Percentiles rank a stretch among this genome's conserved stretches.
Conservation (phyloP, 1,140 invertebrate genomes). For the Lordiphosa collinella region DNA sequence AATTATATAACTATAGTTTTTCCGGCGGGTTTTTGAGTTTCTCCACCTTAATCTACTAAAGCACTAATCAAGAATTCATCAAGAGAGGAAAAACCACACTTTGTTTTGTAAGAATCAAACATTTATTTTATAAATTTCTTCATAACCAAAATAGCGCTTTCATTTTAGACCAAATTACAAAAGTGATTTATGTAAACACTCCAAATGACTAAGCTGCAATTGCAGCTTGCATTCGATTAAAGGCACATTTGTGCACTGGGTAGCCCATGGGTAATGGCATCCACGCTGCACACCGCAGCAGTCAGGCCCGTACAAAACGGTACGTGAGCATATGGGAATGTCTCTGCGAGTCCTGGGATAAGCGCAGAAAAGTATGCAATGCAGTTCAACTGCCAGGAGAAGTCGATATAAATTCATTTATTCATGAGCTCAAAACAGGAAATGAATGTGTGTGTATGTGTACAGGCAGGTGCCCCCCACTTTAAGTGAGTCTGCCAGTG, state of each 20-base stretch:
- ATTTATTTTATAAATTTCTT: too few relatives aligned
- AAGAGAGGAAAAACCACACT: too few relatives aligned
- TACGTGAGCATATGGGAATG: conserved; percentile 21
- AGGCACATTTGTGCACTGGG: conserved; percentile 21
- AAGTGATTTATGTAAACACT: conserved; percentile 39
- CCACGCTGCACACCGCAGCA: neutral
- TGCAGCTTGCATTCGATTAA: conserved; percentile 40
- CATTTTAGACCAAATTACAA: too few relatives aligned
- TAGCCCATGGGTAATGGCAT: conserved; percentile 11
- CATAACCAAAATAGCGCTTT: too few relatives aligned
- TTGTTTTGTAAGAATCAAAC: too few relatives aligned
- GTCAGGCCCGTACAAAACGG: conserved; percentile 2
- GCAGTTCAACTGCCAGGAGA: conserved; percentile 57
- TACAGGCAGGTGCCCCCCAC: conserved; percentile 5
- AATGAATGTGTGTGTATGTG: conserved; percentile 59
- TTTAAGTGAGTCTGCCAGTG: conserved; percentile 13
- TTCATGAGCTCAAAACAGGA: conserved; percentile 69
- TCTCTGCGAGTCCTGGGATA: conserved; percentile 24
- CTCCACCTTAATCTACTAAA: too few relatives aligned
- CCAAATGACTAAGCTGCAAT: conserved; percentile 36
- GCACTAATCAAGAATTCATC: too few relatives aligned
- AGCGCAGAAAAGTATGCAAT: conserved; percentile 41
- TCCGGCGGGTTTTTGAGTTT: too few relatives aligned
- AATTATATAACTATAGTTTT: too few relatives aligned
- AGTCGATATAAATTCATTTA: conserved; percentile 77